A percentile compares a stretch with the other conserved stretches of the same genome.
phyloP scores from a whole-genome alignment of 2,797 vertebrate species.

The Alcedo atthis region DNA sequence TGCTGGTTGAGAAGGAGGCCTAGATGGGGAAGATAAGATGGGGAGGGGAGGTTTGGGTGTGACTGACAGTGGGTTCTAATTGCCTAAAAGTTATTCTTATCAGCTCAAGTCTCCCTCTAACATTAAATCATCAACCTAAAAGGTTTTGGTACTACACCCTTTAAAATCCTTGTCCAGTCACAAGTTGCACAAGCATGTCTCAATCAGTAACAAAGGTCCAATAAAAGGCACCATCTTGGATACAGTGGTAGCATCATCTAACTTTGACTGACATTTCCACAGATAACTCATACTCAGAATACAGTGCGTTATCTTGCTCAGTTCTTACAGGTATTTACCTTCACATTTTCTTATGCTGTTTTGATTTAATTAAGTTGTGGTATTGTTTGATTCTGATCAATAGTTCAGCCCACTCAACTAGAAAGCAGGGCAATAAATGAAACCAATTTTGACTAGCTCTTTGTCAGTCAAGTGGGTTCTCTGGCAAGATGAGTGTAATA shows the following conservation, averaged over 20 bases:
- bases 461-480: slow-evolving; percentile 31
- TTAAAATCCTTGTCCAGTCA: not conserved
- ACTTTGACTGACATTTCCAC: not conserved
- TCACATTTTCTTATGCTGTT: slow-evolving; percentile 20
- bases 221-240: not conserved
- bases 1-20: not conserved
- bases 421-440: slow-evolving; percentile 41
- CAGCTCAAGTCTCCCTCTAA: not conserved
- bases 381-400: slow-evolving; percentile 30
- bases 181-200: not conserved
- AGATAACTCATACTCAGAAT: not conserved
- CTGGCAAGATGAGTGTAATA: slow-evolving; percentile 25
- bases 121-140: not conserved
- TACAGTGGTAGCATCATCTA: not conserved
- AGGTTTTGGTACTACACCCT: not conserved
- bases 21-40: not conserved
- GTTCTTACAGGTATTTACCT: not conserved
- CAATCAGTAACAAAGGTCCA: not conserved
- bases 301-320: not conserved
- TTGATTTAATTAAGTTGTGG: slow-evolving; percentile 35
- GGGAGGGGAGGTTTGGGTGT: not conserved
- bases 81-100: not conserved
- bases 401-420: slow-evolving; percentile 4
- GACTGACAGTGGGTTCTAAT: not conserved
- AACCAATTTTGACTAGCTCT: slow-evolving; percentile 11